These are phyloP conservation scores for Protonibea diacanthus DNA, from an alignment of 2,797 vertebrate species.

Conservation along the genomic window DNA sequence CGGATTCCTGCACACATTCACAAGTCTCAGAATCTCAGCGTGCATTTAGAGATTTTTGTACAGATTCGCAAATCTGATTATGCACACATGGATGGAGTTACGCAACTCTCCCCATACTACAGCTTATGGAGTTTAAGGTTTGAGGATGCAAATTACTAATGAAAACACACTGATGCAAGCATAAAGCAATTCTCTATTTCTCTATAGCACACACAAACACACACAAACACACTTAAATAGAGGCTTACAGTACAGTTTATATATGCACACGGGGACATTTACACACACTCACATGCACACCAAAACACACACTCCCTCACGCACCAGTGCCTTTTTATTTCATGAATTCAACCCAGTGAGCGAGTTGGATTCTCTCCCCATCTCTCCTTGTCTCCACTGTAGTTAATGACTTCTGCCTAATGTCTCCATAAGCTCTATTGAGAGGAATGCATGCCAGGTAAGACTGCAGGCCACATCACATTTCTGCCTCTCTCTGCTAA, in stretches of 20 bases:
- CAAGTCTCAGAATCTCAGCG: too few species aligned
- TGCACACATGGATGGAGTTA: too few species aligned
- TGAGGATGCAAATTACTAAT: constrained; percentile 45
- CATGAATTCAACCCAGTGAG: constrained; percentile 45
- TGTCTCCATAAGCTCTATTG: constrained; percentile 76
- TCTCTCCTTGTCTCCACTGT: constrained; percentile 67
- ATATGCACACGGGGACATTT: not conserved
- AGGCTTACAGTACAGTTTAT: not conserved
- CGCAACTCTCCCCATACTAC: not conserved
- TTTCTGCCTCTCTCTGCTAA: constrained; percentile 55
- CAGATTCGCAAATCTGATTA: too few species aligned
- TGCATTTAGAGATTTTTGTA: too few species aligned
- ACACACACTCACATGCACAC: not conserved
- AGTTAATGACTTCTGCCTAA: constrained; percentile 79
- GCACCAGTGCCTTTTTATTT: constrained; percentile 55
- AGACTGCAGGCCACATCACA: constrained; percentile 64
- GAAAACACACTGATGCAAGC: constrained; percentile 34
- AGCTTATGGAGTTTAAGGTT: constrained; percentile 13
- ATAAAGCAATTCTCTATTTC: constrained; percentile 22
- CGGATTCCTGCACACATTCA: too few species aligned
- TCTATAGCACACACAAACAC: constrained; percentile 25
- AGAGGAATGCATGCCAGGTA: constrained; percentile 76
- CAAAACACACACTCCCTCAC: constrained; percentile 14
- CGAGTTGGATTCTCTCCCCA: constrained; percentile 53
- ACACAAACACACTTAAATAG: not conserved